Base-by-base conservation (phyloP, 2,797 vertebrate species). In the Ambastaia sidthimunki region DNA sequence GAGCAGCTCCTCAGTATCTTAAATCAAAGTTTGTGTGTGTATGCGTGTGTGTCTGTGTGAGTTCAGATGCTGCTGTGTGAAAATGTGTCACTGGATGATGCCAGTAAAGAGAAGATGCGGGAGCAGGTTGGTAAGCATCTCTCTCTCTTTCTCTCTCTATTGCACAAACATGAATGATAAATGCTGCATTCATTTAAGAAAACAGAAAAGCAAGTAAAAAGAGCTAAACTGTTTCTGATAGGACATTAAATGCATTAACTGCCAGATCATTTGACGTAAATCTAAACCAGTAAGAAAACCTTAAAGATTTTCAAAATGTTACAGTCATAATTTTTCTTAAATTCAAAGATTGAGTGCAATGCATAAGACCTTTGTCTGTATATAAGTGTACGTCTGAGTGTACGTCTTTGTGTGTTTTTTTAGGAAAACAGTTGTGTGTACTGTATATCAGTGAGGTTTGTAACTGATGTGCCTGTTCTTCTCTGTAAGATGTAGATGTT, bases 1-100 rank as follows among this genome's bases (percentile, higher is more conserved):
- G 84, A 85, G 84, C 78, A 73, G 47, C 72, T 84, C 66, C 82
- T 31, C 47, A 66, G 74, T 59, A 57, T 28, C 68, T 16, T 68
- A 75, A 52, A 48, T 71, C 60, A 60, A 71, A 69, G 34, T 80
- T 52, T 63, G 59, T 7, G 34, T 74, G 31, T 72, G 57, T 25
- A 23, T 47, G 67, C 48, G 12, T 69, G 19, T 75, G 28, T 67
- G 21, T 34, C 2, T 62, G 25, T 68, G 62, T 37, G 63, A 28
- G 52, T 74, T 52, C 34, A 31, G 41, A 21, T 77, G 28, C 59
- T 81, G 75, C 34, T 71, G 65, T 71, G 44, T 54, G 11, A 31
- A 67, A 71, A 84, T 68, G 37, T 79, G 68, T 74, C 67, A 63
- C 44, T 65, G 54, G 47, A 65, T 79, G 72, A 57, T 59, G 83